Conservation (phyloP, 30 jellyfish, hydroid and myxozoan species). For the Sanderia malayensis region DNA sequence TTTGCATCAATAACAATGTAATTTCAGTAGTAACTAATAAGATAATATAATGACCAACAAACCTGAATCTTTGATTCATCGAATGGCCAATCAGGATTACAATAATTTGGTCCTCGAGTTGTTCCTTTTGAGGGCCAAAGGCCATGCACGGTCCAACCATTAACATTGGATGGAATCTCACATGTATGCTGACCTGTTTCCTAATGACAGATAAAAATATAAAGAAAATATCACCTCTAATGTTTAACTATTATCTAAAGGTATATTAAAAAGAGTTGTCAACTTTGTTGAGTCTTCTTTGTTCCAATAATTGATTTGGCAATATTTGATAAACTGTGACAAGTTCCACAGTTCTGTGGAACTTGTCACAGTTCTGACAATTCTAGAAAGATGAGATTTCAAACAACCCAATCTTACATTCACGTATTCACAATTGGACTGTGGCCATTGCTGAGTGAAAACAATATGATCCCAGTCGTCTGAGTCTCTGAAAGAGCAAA, state of each 20-base stretch:
- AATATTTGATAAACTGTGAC: too few relatives aligned
- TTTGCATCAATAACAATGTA: too few relatives aligned
- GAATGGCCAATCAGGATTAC: conserved; percentile 59
- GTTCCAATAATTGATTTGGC: too few relatives aligned
- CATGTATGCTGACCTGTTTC: conserved; percentile 76
- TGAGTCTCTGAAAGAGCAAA: neutral
- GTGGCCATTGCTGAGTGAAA: conserved; percentile 75
- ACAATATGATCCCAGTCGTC: conserved; percentile 73
- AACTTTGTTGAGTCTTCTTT: neutral
- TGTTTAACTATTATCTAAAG: neutral
- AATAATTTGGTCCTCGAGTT: conserved; percentile 65
- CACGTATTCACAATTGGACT: conserved; percentile 50
- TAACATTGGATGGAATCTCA: conserved; percentile 61
- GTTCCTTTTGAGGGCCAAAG: conserved; percentile 87
- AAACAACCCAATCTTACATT: conserved; percentile 62
- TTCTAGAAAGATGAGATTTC: too few relatives aligned
- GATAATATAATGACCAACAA: too few relatives aligned
- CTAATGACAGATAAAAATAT: conserved; percentile 8
- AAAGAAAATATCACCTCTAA: neutral
- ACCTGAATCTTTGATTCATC: conserved; percentile 63
- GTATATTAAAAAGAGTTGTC: neutral
- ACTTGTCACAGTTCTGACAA: too few relatives aligned
- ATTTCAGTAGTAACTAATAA: too few relatives aligned
- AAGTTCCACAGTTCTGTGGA: too few relatives aligned
- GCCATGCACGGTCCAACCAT: conserved; percentile 94